These are phyloP conservation scores for Gasterosteus aculeatus DNA, from an alignment of 2,113 vertebrate genomes.

Conservation along the genomic window DNA sequence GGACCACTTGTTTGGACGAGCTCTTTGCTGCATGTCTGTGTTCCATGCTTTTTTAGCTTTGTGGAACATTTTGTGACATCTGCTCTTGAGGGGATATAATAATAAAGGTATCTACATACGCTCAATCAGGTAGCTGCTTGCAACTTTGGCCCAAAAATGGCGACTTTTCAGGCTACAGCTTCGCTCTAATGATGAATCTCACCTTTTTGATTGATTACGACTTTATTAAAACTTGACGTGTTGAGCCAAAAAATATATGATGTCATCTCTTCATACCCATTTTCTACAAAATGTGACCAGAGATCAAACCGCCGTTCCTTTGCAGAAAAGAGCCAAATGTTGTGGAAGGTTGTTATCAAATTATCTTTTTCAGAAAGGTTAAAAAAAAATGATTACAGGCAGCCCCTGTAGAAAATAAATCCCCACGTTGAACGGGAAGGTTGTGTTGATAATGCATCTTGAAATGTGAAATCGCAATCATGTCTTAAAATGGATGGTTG, in stretches of 20 bases:
- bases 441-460: neutral
- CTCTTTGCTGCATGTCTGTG: neutral
- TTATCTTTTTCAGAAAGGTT: neutral
- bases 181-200: neutral
- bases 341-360: neutral
- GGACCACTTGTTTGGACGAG: neutral
- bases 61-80: no score
- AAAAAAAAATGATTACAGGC: neutral
- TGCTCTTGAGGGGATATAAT: no score
- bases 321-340: neutral
- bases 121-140: no score
- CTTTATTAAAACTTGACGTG: neutral
- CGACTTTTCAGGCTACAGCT: constrained; percentile 10
- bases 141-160: neutral
- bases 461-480: neutral
- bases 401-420: neutral
- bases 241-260: neutral
- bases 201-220: no score
- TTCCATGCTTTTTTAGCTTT: neutral
- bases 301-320: neutral
- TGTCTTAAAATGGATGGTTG: neutral
- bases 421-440: no score
- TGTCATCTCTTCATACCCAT: neutral
- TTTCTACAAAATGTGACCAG: neutral
- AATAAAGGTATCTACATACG: no score